phyloP scores from a whole-genome alignment of 2,113 vertebrate species.

The Tetrao urogallus region DNA sequence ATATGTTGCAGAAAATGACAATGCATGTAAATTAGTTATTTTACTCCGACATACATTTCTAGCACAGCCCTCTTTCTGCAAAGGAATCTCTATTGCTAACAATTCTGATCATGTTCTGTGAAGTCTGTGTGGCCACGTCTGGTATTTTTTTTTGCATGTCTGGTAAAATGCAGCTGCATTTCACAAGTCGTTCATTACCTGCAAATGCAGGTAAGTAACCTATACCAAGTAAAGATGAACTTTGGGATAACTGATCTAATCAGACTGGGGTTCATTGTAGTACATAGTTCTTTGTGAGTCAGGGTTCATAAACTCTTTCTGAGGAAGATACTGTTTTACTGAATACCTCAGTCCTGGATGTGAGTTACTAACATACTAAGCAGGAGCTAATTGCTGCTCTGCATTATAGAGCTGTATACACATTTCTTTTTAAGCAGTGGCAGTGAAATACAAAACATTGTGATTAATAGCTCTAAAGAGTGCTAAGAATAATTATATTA shows the following conservation, averaged over 20 bases:
- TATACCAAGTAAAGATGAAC: not conserved
- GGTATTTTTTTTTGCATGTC: not conserved
- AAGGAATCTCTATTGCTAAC: not conserved
- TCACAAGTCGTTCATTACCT: not conserved
- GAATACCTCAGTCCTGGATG: not conserved
- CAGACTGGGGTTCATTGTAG: not conserved
- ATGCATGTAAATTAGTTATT: constrained; percentile 76
- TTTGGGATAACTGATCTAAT: not conserved
- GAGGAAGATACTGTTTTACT: not conserved
- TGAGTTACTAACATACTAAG: not conserved
- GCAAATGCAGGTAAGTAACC: not conserved
- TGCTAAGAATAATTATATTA: constrained; percentile 29
- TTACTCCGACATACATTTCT: constrained; percentile 62
- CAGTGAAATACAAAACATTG: constrained; percentile 3
- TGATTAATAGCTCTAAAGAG: not conserved
- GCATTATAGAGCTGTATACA: not conserved
- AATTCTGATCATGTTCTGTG: not conserved
- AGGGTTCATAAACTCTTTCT: not conserved
- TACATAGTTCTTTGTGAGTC: not conserved
- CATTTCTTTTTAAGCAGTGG: not conserved
- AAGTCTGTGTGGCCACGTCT: not conserved
- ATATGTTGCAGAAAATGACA: constrained; percentile 79
- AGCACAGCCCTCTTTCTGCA: not conserved
- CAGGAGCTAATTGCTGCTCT: constrained; percentile 32
- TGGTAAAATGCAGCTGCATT: constrained; percentile 12